Base-by-base conservation (phyloP, 2,113 vertebrate genomes). In the Petrocephalus microphthalmus region DNA sequence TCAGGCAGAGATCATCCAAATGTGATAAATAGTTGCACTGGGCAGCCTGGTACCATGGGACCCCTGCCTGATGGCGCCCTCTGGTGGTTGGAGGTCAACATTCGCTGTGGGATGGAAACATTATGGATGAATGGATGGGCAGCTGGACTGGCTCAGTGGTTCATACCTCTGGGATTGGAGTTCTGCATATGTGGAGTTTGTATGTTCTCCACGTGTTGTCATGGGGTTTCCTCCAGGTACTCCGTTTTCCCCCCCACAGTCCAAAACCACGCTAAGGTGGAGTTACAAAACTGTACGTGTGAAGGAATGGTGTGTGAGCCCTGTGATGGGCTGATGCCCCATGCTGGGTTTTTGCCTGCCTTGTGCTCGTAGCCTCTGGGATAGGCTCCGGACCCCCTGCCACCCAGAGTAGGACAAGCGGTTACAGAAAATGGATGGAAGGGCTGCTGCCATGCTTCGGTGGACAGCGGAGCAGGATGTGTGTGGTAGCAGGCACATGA, bases 11-110 rank as follows among this genome's bases (percentile, higher is more conserved):
- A 82, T 20, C 37, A 45, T 37, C 19, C 33, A 20, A 45, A 45
- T 45, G 37, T 45, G 42, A 81, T 81, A 83, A 22, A 83, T 49
- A 49, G 81, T 25, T n/a, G 19, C 3, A 8, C 10, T 83, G 5
- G 45, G 81, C 8, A 83, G 81, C 19, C 33, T 42, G 33, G 1
- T 29, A 37, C 45, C 22, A 83, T 7, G 2, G 20, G 42, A 19
- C 8, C 45, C 78, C 22, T 47, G 22, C 81, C 42, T 22, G 7
- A 83, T 83, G 47, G 45, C 81, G 11, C 81, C 81, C 81, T 10
- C 81, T 83, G 81, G 7, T 83, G 81, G 81, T 47, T 83, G 45
- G 81, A 83, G 81, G 81, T 83, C 81, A 47, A 49, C 15, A 83
- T 49, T 83, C 4, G 33, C 13, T 83, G 45, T 45, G 81, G 20